Base-by-base conservation (phyloP, 2,797 vertebrate genomes). In the Brachyalestes nurse region DNA sequence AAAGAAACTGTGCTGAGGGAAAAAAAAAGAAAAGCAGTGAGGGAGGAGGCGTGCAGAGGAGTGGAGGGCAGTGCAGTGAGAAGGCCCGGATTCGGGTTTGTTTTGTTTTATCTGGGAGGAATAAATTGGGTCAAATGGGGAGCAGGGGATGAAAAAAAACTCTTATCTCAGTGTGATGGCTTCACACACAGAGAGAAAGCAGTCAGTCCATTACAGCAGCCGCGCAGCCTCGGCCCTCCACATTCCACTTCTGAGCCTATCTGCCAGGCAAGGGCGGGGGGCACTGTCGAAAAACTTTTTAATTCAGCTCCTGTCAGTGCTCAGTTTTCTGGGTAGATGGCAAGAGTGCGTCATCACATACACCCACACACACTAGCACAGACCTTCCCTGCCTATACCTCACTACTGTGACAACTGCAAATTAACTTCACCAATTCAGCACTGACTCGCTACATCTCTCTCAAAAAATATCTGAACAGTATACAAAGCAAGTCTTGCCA, bases 71-170 rank as follows among this genome's bases (percentile, higher is more conserved):
- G 13, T 5, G 10, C 19, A 55, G 76, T 82, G 25, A 72, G 58
- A 83, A 85, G 84, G 74, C 40, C 58, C 0, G 23, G 67, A 85
- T 87, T 88, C 81, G 80, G 80, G 89, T 90, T 88, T 82, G 78
- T 88, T 90, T 84, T 77, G 80, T 89, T 79, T 91, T 85, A 91
- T 92, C 91, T 85, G 76, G 62, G 61, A 77, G 84, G 87, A 84
- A 88, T 88, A 86, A 93, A 92, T 83, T 88, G 84, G 87, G 88
- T 88, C 82, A 89, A 89, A 90, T 81, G 61, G 84, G 73, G 67
- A 70, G 62, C 38, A 19, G 62, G 80, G 53, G 79, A 77, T 53
- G 73, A 84, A 75, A 75, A 83, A 75, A 78, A 47, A 74, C 75
- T 84, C 75, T 88, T 82, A 84, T 89, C 81, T 85, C 73, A 77